Evolutionary conservation across 1,140 invertebrate species (phyloP).

Genomic region (Drosophila repleta): DNA sequence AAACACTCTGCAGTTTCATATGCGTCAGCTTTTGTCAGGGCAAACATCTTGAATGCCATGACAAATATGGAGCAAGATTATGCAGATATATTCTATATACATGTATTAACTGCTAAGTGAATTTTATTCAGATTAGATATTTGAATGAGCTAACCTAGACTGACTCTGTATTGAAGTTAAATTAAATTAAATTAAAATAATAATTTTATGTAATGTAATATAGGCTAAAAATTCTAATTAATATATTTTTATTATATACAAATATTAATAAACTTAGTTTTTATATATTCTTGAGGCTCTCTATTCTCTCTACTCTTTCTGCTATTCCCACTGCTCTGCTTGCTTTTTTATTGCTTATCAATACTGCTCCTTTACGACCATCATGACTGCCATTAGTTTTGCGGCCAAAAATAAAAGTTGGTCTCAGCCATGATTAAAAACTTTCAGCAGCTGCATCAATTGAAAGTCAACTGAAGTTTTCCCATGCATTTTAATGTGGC

Average conservation of each 20-base stretch:
- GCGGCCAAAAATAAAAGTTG: background rate
- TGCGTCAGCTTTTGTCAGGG: background rate
- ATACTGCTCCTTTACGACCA: background rate
- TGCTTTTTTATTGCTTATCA: no score
- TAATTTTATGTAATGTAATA: no score
- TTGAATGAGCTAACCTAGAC: background rate
- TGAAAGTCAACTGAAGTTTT: constrained; percentile 9
- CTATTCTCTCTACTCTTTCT: no score
- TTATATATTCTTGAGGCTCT: no score
- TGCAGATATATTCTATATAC: background rate
- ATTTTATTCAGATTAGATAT: background rate
- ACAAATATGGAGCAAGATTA: background rate
- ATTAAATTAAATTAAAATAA: no score
- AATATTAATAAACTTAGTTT: no score
- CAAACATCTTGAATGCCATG: background rate
- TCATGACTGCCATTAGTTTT: background rate
- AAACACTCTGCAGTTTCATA: constrained; percentile 13
- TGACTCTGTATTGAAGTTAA: background rate
- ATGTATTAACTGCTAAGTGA: background rate
- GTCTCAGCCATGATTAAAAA: background rate
- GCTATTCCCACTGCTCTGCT: no score
- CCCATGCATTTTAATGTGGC: constrained; percentile 21
- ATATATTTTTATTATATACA: no score
- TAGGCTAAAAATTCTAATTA: no score
- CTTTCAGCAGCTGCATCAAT: constrained; percentile 9